These are phyloP conservation scores for Nycteola revayana DNA, from an alignment of 2,888 invertebrate species.

Conservation along the genomic window DNA sequence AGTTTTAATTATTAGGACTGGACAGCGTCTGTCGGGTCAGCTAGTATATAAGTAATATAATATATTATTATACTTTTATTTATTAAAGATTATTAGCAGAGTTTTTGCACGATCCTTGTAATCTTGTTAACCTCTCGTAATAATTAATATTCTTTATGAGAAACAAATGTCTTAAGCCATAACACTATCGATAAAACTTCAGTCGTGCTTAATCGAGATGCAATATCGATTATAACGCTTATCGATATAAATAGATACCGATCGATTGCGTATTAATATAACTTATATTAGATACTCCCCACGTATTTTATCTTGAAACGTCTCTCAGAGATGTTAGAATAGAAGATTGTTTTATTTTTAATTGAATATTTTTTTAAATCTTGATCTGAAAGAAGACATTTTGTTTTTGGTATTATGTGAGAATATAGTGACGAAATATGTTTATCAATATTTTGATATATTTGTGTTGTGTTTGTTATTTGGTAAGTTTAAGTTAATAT, in stretches of 20 bases:
- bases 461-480: too few species aligned
- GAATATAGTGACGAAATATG: not conserved
- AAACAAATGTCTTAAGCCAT: too few species aligned
- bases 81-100: too few species aligned
- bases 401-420: not conserved
- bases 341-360: not conserved
- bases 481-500: too few species aligned
- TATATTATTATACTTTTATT: too few species aligned
- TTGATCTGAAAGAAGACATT: not conserved
- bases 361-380: not conserved
- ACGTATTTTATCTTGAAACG: conserved; percentile 36
- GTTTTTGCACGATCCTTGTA: too few species aligned
- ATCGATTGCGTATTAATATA: conserved; percentile 13
- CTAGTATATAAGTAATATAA: too few species aligned
- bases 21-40: too few species aligned
- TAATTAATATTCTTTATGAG: too few species aligned
- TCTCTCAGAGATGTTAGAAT: not conserved
- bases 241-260: conserved; percentile 4
- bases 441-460: too few species aligned
- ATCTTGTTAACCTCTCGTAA: too few species aligned
- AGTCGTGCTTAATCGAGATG: conserved; percentile 30
- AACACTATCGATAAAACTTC: conserved; percentile 9
- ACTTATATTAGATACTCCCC: conserved; percentile 30
- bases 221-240: conserved; percentile 7
- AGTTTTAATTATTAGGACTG: too few species aligned